Conservation (phyloP, 2,888 invertebrate species). For the Syrista parreyssii region DNA sequence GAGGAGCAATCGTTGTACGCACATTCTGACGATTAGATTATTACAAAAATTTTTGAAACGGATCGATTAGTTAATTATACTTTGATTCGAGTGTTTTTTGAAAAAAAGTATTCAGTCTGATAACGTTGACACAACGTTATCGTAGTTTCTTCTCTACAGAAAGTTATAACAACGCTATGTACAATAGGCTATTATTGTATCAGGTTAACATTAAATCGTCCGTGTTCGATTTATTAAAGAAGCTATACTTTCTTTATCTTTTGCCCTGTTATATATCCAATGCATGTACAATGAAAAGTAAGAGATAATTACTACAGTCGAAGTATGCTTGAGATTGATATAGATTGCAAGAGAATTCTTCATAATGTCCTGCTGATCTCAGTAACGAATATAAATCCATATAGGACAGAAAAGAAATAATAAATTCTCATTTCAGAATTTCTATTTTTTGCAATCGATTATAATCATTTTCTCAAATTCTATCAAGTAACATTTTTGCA, state of each 20-base stretch:
- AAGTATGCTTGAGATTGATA: too few species aligned
- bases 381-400: too few species aligned
- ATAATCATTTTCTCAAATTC: not conserved
- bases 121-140: not conserved
- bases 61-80: not conserved
- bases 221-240: not conserved
- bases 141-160: not conserved
- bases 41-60: not conserved
- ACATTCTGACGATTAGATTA: not conserved
- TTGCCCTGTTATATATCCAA: not conserved
- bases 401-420: not conserved
- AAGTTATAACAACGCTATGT: not conserved
- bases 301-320: too few species aligned
- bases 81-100: not conserved
- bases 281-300: not conserved
- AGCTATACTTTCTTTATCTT: not conserved
- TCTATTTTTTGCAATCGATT: not conserved
- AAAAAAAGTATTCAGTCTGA: not conserved
- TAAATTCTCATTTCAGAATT: not conserved
- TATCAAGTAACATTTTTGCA: not conserved
- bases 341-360: too few species aligned
- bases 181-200: not conserved
- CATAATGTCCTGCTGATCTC: too few species aligned
- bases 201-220: not conserved
- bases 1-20: not conserved